phyloP scores from a whole-genome alignment of 2,797 vertebrate genomes.

The Champsocephalus gunnari region DNA sequence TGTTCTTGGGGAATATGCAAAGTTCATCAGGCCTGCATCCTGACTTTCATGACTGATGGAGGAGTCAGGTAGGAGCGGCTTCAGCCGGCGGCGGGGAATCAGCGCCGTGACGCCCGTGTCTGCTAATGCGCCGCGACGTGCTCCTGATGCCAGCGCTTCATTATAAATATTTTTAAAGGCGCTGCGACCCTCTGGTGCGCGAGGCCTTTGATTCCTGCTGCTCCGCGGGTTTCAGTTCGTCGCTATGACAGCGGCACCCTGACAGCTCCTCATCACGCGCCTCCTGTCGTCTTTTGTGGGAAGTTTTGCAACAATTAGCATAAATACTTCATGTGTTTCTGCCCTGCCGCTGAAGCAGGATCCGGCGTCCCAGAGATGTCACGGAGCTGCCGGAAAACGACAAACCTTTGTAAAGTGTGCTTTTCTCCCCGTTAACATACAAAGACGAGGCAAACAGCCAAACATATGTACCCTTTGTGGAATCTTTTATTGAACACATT shows the following conservation, averaged over 20 bases:
- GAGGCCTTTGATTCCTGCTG: conserved; percentile 88
- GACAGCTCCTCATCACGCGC: conserved; percentile 86
- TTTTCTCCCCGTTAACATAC: conserved; percentile 67
- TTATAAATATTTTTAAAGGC: conserved; percentile 93
- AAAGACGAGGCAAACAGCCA: conserved; percentile 60
- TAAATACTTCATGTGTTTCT: conserved; percentile 78
- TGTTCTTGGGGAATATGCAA: conserved; percentile 92
- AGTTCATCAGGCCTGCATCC: conserved; percentile 89
- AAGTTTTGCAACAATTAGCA: conserved; percentile 83
- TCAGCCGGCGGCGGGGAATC: conserved; percentile 53
- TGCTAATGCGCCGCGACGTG: conserved; percentile 75
- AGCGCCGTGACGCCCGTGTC: conserved; percentile 84
- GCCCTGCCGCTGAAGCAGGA: conserved; percentile 23
- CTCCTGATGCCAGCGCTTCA: conserved; percentile 90
- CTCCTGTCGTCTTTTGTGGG: conserved; percentile 77
- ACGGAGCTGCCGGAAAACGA: conserved; percentile 31
- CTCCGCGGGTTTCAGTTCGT: conserved; percentile 79
- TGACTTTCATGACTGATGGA: conserved; percentile 89
- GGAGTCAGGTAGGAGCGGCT: conserved; percentile 53
- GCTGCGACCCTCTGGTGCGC: conserved; percentile 84
- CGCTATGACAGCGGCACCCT: conserved; percentile 80
- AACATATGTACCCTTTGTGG: conserved; percentile 68
- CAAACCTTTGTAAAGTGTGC: conserved; percentile 73
- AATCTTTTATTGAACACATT: conserved; percentile 62
- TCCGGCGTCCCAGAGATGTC: conserved; percentile 14